phyloP scores from a whole-genome alignment of 1,140 invertebrate species.

The Zaprionus ornatus region DNA sequence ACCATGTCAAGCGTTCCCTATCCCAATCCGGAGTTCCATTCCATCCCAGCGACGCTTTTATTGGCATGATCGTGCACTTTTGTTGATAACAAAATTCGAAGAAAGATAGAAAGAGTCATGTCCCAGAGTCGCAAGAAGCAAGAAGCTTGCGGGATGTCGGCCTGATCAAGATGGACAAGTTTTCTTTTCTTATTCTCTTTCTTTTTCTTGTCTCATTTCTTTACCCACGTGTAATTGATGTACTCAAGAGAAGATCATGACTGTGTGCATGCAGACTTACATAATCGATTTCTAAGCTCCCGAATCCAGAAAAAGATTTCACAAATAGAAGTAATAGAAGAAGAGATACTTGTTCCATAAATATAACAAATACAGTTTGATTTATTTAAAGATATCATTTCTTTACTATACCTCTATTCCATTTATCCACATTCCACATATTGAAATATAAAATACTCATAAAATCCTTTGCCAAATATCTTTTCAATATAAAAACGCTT shows the following conservation, averaged over 20 bases:
- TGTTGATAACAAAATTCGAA: conserved; percentile 76
- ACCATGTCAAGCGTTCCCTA: conserved; percentile 66
- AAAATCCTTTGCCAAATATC: neutral
- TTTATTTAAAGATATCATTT: too few relatives aligned
- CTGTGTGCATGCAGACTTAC: neutral
- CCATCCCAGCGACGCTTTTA: conserved; percentile 50
- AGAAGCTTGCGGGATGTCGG: conserved; percentile 49
- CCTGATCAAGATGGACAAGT: conserved; percentile 36
- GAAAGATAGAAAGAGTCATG: conserved; percentile 58
- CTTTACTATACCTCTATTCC: too few relatives aligned
- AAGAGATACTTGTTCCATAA: neutral
- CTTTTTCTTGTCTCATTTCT: neutral
- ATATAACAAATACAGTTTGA: too few relatives aligned
- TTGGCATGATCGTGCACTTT: conserved; percentile 80
- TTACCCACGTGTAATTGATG: conserved; percentile 20
- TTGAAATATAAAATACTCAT: neutral
- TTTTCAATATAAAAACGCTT: neutral
- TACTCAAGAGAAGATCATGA: conserved; percentile 7
- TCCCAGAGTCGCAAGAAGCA: conserved; percentile 48
- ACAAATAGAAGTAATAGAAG: neutral
- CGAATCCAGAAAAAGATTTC: neutral
- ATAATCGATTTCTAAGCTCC: neutral
- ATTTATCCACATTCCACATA: neutral
- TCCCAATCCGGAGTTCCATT: conserved; percentile 12
- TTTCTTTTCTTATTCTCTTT: conserved; percentile 4